Base-by-base conservation (phyloP, 2,888 invertebrate genomes). In the Macropis europaea region DNA sequence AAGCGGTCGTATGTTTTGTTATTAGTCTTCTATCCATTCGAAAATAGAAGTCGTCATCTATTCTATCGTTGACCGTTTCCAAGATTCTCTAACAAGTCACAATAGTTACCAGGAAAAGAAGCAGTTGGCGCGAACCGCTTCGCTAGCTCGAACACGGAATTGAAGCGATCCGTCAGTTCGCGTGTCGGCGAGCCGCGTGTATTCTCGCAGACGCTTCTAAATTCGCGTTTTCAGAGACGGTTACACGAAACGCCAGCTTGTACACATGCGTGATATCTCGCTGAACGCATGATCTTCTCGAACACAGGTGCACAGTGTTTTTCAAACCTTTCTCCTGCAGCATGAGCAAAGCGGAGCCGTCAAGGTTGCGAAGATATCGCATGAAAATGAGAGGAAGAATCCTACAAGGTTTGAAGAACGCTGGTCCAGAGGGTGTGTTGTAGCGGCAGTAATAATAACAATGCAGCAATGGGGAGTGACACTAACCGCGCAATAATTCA, bases 11-110 rank as follows among this genome's bases (percentile, higher is more conserved):
- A 34, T 30, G 34, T 40, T 38, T n/a, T n/a, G n/a, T n/a, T n/a
- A n/a, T n/a, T 13, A 48, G 2, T 28, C 7, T n/a, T 32, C 17
- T 11, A 7, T 34, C 9, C 6, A 7, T 38, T 32, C 28, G 7
- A 17, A 42, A 56, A 66, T 48, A 68, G 67, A 22, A 2, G 32
- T n/a, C 15, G 15, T 34, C 17, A 4, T 34, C 28, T 22, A 28
- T 48, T 17, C n/a, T n/a, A n/a, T n/a, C 32, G 34, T 34, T 7
- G 68, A 47, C 67, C 67, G 67, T 66, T 68, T 68, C 50, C 19
- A 69, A 67, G 50, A 26, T 69, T 57, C 50, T 5, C 47, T 26
- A 67, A 38, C 50, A 2, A 59, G 22, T 34, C 50, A 69, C 69
- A 69, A 69, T 67, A 68, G 68, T 13, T 36, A 42, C 2, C 47